phyloP scores from a whole-genome alignment of 2,113 vertebrate genomes.

The Calyptomena viridis region DNA sequence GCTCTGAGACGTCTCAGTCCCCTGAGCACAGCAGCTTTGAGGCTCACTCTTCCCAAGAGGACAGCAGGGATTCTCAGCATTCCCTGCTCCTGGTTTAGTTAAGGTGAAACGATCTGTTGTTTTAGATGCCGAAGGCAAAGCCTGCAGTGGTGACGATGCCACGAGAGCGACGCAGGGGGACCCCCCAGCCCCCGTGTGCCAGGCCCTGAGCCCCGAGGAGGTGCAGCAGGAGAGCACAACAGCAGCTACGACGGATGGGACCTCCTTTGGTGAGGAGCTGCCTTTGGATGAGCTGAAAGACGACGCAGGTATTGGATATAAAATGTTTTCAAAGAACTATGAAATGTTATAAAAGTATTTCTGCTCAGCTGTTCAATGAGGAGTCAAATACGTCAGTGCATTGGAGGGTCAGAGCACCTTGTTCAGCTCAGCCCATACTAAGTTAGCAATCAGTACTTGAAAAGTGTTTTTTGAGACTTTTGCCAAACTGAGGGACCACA shows the following conservation, averaged over 20 bases:
- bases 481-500: not conserved
- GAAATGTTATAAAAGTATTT: not conserved
- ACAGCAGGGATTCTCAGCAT: not conserved
- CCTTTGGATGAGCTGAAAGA: constrained; percentile 51
- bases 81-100: not conserved
- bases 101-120: constrained; percentile 9
- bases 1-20: not conserved
- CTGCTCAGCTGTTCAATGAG: not conserved
- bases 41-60: not conserved
- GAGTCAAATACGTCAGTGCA: no score
- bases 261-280: constrained; percentile 52
- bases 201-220: constrained; percentile 53
- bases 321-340: not conserved
- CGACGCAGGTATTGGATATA: constrained; percentile 70
- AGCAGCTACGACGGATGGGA: not conserved
- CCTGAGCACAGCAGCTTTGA: not conserved
- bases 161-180: constrained; percentile 41
- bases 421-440: not conserved
- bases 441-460: not conserved
- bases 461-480: not conserved
- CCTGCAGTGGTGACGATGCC: constrained; percentile 34
- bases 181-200: constrained; percentile 48
- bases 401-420: not conserved
- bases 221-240: constrained; percentile 38
- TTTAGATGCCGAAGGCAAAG: constrained; percentile 74